These are phyloP conservation scores for Saguinus midas DNA, from an alignment of 2,113 vertebrate species.

Conservation along the genomic window DNA sequence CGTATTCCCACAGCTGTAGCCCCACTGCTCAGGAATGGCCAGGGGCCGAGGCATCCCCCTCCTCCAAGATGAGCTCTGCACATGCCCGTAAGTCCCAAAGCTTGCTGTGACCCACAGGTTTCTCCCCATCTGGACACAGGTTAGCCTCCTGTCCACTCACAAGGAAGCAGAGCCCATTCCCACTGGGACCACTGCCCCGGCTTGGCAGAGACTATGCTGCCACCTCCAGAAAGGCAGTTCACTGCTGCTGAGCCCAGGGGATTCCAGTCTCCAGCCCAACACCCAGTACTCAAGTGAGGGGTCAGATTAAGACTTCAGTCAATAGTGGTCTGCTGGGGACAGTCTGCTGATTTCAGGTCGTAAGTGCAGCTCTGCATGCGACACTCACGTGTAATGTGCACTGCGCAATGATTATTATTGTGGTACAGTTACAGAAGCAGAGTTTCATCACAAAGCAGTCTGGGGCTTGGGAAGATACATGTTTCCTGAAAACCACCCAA, in stretches of 20 bases:
- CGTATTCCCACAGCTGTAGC: not conserved
- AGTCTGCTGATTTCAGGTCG: not conserved
- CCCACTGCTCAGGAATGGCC: not conserved
- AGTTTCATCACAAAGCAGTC: not conserved
- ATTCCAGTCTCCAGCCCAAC: not conserved
- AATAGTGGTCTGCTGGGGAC: not conserved
- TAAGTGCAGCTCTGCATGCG: not conserved
- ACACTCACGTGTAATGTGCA: not conserved
- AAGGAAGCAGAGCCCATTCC: not conserved
- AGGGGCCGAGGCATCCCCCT: not conserved
- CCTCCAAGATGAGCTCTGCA: not conserved
- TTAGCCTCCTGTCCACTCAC: not conserved
- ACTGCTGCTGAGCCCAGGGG: not conserved
- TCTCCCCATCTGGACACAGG: not conserved
- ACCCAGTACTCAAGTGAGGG: not conserved
- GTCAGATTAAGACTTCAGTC: not conserved
- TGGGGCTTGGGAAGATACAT: not conserved
- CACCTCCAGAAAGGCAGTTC: not conserved
- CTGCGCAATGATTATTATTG: not conserved
- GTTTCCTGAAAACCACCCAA: not conserved
- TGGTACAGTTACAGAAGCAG: not conserved
- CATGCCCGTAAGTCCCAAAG: not conserved
- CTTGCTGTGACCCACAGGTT: not conserved
- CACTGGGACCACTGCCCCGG: not conserved
- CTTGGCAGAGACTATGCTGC: not conserved